Base-by-base conservation (phyloP, 2,113 vertebrate species). In the Muntiacus muntjak region DNA sequence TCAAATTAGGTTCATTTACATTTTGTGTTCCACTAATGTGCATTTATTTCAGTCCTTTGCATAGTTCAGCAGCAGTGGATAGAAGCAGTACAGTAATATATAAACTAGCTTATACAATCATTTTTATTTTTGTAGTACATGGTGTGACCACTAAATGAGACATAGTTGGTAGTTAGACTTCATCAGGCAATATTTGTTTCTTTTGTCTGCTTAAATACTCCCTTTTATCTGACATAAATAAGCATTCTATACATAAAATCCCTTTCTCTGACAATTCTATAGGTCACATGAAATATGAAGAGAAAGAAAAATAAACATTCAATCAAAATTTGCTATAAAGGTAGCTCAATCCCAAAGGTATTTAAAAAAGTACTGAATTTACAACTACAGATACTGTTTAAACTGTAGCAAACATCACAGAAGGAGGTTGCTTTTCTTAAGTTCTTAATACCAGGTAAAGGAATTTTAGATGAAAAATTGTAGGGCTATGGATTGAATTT, bases 91-190 rank as follows among this genome's bases (percentile, higher is more conserved):
- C 23, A 81, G 28, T 78, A 26, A 94, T 78, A 86, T 28, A 92
- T 74, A 58, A 74, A 71, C 43, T 58, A 82, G 13, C 12, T 83
- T 90, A 36, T 19, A 36, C 2, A 89, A 57, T 94, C 30, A 84
- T 71, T 95, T 97, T 94, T 89, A 89, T 83, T 94, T 91, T 94
- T 71, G 25, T 90, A 92, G 50, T 52, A 58, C 57, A 98, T 98
- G 97, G 86, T 67, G 98, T 87, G 96, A 94, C 60, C 23, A 86
- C 58, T 78, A 84, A 93, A 17, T 86, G 10, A 95, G 10, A 92
- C 50, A 0, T 52, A 55, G 14, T 45, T 50, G 8, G n/a, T 79
- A 87, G 17, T 64, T 93, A 87, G 43, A 87, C 6, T 16, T 87
- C 30, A 86, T 15, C 40, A 97, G 7, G 0, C 33, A 95, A 85